A percentile compares a stretch with the other conserved stretches of the same genome.
These are phyloP conservation scores for Sphaerophoria rueppellii DNA, from an alignment of 2,888 invertebrate species.

Conservation along the genomic window DNA sequence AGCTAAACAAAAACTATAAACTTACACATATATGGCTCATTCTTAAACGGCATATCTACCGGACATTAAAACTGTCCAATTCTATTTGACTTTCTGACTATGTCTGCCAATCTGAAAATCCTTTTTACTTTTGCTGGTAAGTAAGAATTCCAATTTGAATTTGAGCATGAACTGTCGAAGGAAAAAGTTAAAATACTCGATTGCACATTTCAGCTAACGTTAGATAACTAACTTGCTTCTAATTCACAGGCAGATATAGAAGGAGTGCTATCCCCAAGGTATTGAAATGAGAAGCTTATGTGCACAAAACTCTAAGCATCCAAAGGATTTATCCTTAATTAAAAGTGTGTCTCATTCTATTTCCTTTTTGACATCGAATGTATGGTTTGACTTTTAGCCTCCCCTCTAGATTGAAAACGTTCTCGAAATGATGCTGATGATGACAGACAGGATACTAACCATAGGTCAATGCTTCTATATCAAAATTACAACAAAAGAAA, in stretches of 20 bases:
- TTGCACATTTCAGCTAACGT: conserved; percentile 52
- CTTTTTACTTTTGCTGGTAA: conserved; percentile 33
- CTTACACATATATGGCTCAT: too few relatives aligned
- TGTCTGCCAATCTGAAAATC: conserved; percentile 33
- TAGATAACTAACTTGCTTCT: too few relatives aligned
- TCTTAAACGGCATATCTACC: not conserved
- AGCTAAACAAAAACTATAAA: too few relatives aligned
- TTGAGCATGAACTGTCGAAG: too few relatives aligned
- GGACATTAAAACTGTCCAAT: conserved; percentile 2
- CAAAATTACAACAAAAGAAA: not conserved
- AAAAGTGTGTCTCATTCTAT: conserved; percentile 57
- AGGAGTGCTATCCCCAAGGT: not conserved
- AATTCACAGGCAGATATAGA: too few relatives aligned
- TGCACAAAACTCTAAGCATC: conserved; percentile 58
- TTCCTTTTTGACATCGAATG: conserved; percentile 1
- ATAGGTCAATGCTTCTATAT: not conserved
- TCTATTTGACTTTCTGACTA: conserved; percentile 62
- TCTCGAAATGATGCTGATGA: conserved; percentile 7
- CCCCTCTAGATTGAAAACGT: conserved; percentile 11
- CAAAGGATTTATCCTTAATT: conserved; percentile 66
- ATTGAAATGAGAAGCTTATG: conserved; percentile 16
- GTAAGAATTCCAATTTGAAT: too few relatives aligned
- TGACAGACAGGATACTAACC: conserved; percentile 35
- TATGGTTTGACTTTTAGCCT: not conserved
- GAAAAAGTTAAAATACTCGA: conserved; percentile 2